These are phyloP conservation scores for Acrobasis suavella DNA, from an alignment of 2,888 invertebrate genomes.

Conservation along the genomic window DNA sequence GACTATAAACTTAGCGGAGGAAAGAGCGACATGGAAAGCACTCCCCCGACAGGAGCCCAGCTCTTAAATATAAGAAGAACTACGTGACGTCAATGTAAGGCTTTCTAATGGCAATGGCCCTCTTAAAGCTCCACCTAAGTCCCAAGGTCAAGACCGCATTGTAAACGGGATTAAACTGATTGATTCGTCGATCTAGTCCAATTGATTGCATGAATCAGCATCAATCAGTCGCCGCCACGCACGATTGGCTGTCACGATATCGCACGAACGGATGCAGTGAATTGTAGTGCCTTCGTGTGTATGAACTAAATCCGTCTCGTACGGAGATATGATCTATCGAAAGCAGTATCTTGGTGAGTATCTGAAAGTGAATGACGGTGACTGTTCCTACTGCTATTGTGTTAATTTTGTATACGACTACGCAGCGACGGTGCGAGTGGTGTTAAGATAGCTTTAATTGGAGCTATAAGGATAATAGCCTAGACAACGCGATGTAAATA, in stretches of 20 bases:
- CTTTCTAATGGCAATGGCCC: not conserved
- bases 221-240: constrained; percentile 4
- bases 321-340: constrained; percentile 9
- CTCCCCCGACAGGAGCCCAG: too few species aligned
- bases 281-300: not conserved
- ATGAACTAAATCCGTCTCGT: not conserved
- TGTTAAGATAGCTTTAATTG: constrained; percentile 11
- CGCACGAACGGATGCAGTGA: not conserved
- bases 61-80: too few species aligned
- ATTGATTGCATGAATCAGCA: constrained; percentile 11
- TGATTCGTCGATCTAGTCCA: not conserved
- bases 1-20: too few species aligned
- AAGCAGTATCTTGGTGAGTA: not conserved
- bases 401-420: not conserved
- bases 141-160: constrained; percentile 15
- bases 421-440: not conserved
- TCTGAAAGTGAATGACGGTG: constrained; percentile 15
- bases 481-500: too few species aligned
- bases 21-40: too few species aligned
- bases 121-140: not conserved
- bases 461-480: too few species aligned
- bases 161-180: constrained; percentile 10
- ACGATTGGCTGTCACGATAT: constrained; percentile 14
- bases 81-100: too few species aligned
- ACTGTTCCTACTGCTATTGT: constrained; percentile 13